These are phyloP conservation scores for Cephalophus harveyi DNA, from an alignment of 2,113 vertebrate species.

Conservation along the genomic window DNA sequence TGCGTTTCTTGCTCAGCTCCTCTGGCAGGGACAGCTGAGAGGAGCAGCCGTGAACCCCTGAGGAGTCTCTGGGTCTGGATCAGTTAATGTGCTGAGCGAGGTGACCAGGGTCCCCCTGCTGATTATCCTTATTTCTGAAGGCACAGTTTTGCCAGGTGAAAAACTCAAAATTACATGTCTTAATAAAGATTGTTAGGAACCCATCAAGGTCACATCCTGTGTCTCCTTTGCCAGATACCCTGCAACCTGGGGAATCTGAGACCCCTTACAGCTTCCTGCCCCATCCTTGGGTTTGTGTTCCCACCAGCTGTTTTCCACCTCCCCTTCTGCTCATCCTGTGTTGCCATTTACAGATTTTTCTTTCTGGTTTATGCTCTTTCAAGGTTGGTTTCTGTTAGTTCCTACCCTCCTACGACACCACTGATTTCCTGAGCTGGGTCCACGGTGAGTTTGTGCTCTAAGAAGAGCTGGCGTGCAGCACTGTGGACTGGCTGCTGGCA, in stretches of 20 bases:
- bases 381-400: neutral
- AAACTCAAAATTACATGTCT: neutral
- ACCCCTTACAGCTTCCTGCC: rapidly evolving
- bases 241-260: no score
- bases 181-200: neutral
- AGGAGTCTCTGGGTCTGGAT: neutral
- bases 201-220: neutral
- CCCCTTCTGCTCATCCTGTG: neutral
- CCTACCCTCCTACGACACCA: neutral
- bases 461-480: neutral
- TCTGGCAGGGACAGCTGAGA: neutral
- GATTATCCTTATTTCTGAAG: neutral
- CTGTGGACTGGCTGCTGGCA: slow-evolving; percentile 48
- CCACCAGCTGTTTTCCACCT: neutral
- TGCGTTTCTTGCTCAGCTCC: neutral
- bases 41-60: rapidly evolving
- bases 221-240: neutral
- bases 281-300: neutral
- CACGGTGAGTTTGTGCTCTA: neutral
- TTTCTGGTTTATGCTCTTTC: neutral
- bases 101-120: rapidly evolving
- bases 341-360: no score
- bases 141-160: neutral
- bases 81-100: no score
- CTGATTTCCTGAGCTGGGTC: neutral